Evolutionary conservation across 2,888 invertebrate genomes (phyloP).

Genomic region (Nycteola revayana): DNA sequence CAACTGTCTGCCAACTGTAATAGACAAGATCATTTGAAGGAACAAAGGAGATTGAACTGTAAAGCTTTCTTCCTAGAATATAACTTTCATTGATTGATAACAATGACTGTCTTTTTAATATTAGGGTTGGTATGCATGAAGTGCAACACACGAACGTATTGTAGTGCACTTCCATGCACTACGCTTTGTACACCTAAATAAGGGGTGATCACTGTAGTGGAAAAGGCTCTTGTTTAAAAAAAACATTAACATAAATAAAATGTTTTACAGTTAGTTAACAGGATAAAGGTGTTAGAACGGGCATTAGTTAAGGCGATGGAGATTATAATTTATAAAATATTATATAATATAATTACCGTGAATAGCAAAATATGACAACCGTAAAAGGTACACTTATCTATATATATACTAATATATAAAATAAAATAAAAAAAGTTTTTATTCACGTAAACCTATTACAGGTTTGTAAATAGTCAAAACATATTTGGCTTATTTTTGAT

Average conservation of each 20-base stretch:
- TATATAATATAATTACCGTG: too few species aligned
- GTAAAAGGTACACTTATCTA: too few species aligned
- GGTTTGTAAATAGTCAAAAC: too few species aligned
- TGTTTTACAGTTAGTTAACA: too few species aligned
- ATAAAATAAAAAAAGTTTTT: too few species aligned
- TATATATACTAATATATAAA: too few species aligned
- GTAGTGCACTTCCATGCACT: slow-evolving; percentile 73
- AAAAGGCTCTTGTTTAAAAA: slow-evolving; percentile 36
- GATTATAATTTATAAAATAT: too few species aligned
- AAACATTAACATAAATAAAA: slow-evolving; percentile 6
- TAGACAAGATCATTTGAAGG: slow-evolving; percentile 40
- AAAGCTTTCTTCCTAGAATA: slow-evolving; percentile 40
- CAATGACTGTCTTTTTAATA: slow-evolving; percentile 50
- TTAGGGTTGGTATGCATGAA: slow-evolving; percentile 65
- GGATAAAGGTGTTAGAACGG: too few species aligned
- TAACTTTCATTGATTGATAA: slow-evolving; percentile 40
- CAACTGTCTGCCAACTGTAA: slow-evolving; percentile 34
- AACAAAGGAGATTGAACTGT: slow-evolving; percentile 44
- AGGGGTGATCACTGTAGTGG: slow-evolving; percentile 43
- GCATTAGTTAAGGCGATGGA: too few species aligned
- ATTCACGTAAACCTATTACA: too few species aligned
- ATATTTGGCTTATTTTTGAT: too few species aligned
- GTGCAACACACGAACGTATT: slow-evolving; percentile 65
- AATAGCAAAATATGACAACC: too few species aligned
- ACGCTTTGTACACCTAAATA: slow-evolving; percentile 69